A percentile compares a stretch with the other conserved stretches of the same genome.
Evolutionary conservation across 1,140 invertebrate genomes (phyloP).

Genomic region (Ceratoteleas bidentatus): DNA sequence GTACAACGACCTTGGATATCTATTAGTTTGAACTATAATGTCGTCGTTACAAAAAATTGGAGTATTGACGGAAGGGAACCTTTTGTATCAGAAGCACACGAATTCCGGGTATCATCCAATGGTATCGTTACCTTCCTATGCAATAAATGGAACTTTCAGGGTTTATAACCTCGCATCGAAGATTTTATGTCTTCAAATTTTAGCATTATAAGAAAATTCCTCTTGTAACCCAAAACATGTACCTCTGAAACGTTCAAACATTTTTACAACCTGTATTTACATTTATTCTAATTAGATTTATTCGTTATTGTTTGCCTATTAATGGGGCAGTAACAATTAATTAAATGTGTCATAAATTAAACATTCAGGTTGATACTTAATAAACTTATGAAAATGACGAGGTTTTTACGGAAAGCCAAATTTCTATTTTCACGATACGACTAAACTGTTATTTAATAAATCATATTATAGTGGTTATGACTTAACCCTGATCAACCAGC

Average conservation of each 20-base stretch:
- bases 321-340: conserved; percentile 4
- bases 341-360: conserved; percentile 1
- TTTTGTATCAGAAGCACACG: conserved; percentile 56
- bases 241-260: neutral
- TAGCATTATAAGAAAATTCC: conserved; percentile 36
- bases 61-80: conserved; percentile 79
- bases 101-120: conserved; percentile 49
- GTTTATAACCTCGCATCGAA: conserved; percentile 34
- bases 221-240: conserved; percentile 24
- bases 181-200: conserved; percentile 49
- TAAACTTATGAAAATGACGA: too few species aligned
- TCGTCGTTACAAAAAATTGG: conserved; percentile 76
- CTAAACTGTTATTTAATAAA: too few species aligned
- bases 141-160: conserved; percentile 47
- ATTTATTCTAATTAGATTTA: conserved; percentile 30
- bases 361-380: neutral
- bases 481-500: too few species aligned
- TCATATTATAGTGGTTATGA: too few species aligned
- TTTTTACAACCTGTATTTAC: neutral
- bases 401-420: too few species aligned
- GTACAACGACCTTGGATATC: conserved; percentile 74
- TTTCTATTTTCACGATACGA: too few species aligned
- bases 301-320: conserved; percentile 2
- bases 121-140: conserved; percentile 44
- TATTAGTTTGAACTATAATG: conserved; percentile 71